Base-by-base conservation (phyloP, 2,888 invertebrate genomes). In the Cryptocephalus moraei region DNA sequence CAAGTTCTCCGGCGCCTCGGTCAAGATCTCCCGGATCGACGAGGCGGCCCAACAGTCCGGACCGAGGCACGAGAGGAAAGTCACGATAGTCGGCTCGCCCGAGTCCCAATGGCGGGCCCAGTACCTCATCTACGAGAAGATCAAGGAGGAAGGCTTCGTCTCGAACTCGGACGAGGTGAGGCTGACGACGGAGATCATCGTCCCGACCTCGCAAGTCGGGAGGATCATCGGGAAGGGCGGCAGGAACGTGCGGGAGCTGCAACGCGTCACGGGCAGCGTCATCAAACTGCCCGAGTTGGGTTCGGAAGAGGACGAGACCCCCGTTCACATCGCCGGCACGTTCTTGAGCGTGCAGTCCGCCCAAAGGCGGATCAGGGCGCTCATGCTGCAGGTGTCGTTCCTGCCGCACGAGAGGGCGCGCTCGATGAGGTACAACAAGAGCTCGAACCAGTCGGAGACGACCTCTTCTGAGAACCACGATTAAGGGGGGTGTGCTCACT, bases 81-180 rank as follows among this genome's bases (percentile, higher is more conserved):
- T 96, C 48, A 95, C 94, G 58, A 92, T 96, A 62, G 84, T 93
- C 49, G 95, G 95, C 49, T 88, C 90, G 57, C 90, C 94, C 4
- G 94, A 95, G 73, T 89, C 94, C 46, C 94, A 95, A 70, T 95
- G 94, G 94, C 94, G 93, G 82, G 59, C 96, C 49, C 95, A 95
- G 73, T 95, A 90, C 73, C 83, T 93, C 75, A 93, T 97, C 67
- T 96, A 92, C 69, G 94, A 95, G 68, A 95, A 95, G 71, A 91
- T 97, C 84, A 81, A 94, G 60, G 93, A 94, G 68, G 92, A 92
- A 73, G 91, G 92, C 43, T 91, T 91, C 66, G 87, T 89, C 66
- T 83, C 87, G 11, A 90, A 91, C 40, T 84, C 87, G 4, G 91
- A 91, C 61, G 93, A 95, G 71, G 92, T 95, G 33, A 84, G 92